phyloP scores from a whole-genome alignment of 2,888 invertebrate species.

The Panzeria rudis region DNA sequence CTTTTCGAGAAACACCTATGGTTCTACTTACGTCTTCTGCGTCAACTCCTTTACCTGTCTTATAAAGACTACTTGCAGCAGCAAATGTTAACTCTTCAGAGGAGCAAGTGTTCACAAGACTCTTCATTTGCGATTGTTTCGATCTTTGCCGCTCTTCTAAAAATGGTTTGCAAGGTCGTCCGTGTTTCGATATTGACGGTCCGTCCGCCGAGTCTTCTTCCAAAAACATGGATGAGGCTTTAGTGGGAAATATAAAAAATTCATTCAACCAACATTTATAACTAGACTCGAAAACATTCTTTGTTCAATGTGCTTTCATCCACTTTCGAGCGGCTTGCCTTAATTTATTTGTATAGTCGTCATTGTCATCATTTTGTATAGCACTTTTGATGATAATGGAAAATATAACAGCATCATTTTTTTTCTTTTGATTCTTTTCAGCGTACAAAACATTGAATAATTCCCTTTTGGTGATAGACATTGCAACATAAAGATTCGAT shows the following conservation, averaged over 20 bases:
- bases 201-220: neutral
- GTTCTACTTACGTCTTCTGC: no score
- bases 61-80: neutral
- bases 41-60: neutral
- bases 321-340: neutral
- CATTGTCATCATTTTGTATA: no score
- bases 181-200: neutral
- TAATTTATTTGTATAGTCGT: no score
- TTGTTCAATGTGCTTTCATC: neutral
- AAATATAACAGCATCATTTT: no score
- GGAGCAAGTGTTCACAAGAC: neutral
- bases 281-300: neutral
- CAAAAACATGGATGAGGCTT: neutral
- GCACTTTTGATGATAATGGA: no score
- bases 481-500: no score
- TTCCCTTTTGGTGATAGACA: no score
- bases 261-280: no score
- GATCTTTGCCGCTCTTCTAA: neutral
- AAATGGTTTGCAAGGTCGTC: neutral
- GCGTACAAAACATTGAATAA: no score
- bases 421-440: no score
- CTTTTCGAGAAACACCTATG: no score
- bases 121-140: neutral
- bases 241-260: neutral
- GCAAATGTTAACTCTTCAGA: slow-evolving; percentile 3